phyloP scores from a whole-genome alignment of 2,888 invertebrate genomes.

The Cistogaster globosa region DNA sequence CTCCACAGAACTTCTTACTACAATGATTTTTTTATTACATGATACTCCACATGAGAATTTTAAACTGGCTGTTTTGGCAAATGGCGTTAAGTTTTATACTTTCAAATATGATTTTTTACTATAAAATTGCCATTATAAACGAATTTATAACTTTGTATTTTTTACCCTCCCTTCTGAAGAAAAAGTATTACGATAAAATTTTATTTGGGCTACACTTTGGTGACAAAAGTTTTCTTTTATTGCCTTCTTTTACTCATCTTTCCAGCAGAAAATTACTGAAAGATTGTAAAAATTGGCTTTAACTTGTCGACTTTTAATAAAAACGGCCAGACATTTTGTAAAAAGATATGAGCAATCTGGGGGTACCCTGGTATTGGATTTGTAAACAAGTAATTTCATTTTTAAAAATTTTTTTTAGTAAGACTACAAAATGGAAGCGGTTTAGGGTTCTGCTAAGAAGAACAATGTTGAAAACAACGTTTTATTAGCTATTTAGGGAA shows the following conservation, averaged over 20 bases:
- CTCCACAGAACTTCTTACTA: not conserved
- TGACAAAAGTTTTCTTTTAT: constrained; percentile 40
- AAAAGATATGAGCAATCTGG: not conserved
- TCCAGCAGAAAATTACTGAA: constrained; percentile 14
- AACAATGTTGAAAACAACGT: too few relatives aligned
- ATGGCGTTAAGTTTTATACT: constrained; percentile 44
- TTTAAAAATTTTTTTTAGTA: constrained; percentile 31
- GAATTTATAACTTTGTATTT: constrained; percentile 49
- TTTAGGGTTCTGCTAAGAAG: too few relatives aligned
- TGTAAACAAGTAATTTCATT: not conserved
- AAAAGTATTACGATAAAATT: constrained; percentile 16
- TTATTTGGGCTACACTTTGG: constrained; percentile 27
- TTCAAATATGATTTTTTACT: constrained; percentile 55
- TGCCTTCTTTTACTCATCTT: constrained; percentile 19
- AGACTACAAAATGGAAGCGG: too few relatives aligned
- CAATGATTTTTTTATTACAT: not conserved
- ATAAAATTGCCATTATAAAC: constrained; percentile 64
- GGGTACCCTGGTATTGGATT: not conserved
- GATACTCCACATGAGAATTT: not conserved
- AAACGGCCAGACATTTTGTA: too few relatives aligned
- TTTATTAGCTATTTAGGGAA: too few relatives aligned
- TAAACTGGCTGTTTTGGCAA: constrained; percentile 42
- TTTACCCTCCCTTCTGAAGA: not conserved
- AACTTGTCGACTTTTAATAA: constrained; percentile 29
- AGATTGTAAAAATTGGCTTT: constrained; percentile 55